A percentile compares a stretch with the other conserved stretches of the same genome.
phyloP scores from a whole-genome alignment of 2,113 vertebrate genomes.

The Neomonachus schauinslandi region DNA sequence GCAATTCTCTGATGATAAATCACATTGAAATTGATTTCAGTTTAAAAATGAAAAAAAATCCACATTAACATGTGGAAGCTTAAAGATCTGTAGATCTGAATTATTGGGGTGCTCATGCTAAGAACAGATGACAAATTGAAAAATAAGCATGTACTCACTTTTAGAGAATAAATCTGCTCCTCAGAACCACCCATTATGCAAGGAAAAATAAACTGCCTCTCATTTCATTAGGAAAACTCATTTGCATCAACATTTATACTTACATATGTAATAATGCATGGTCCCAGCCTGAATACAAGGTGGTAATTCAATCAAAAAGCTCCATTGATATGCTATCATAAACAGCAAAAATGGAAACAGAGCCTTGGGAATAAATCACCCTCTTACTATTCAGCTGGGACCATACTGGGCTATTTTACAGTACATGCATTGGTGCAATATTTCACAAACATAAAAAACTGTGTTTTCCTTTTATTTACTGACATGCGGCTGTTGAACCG shows the following conservation, averaged over 20 bases:
- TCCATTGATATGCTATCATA: constrained; percentile 74
- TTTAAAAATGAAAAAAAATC: constrained; percentile 54
- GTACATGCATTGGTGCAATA: constrained; percentile 53
- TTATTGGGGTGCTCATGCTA: constrained; percentile 71
- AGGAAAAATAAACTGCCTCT: constrained; percentile 75
- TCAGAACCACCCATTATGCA: constrained; percentile 71
- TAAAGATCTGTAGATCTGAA: constrained; percentile 50
- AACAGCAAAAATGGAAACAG: constrained; percentile 79
- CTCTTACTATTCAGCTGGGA: constrained; percentile 75
- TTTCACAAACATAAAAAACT: constrained; percentile 74
- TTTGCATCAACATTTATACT: constrained; percentile 78
- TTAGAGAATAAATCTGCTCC: constrained; percentile 66
- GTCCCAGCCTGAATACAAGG: constrained; percentile 77
- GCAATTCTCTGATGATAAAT: constrained; percentile 74
- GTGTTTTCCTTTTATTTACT: constrained; percentile 66
- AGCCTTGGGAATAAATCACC: constrained; percentile 69
- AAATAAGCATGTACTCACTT: constrained; percentile 73
- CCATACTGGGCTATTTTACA: constrained; percentile 66
- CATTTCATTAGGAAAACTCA: constrained; percentile 81
- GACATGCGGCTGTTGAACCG: constrained; percentile 81
- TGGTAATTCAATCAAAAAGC: constrained; percentile 79
- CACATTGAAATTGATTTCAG: constrained; percentile 76
- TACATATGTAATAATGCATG: constrained; percentile 82
- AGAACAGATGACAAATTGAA: constrained; percentile 76
- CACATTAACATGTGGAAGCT: constrained; percentile 68